phyloP scores from a whole-genome alignment of 2,113 vertebrate genomes.

The Cettia cetti region DNA sequence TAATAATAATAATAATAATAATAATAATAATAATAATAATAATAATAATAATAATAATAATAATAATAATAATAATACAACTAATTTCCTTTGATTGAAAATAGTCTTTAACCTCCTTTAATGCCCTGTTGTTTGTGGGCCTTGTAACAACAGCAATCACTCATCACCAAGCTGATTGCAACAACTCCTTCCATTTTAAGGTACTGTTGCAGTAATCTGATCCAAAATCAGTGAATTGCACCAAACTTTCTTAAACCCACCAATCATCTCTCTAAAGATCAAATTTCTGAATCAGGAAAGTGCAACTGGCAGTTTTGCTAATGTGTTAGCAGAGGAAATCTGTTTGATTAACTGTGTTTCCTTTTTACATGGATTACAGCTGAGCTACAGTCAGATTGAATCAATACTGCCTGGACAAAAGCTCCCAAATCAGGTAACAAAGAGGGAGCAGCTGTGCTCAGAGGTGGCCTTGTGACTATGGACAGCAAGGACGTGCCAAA shows the following conservation, averaged over 20 bases:
- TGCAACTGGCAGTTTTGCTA: not conserved
- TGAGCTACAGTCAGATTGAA: constrained; percentile 85
- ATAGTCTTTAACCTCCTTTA: not conserved
- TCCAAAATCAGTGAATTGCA: not conserved
- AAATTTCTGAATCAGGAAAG: not conserved
- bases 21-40: no score
- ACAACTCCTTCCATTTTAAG: not conserved
- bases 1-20: no score
- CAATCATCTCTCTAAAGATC: not conserved
- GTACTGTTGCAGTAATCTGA: not conserved
- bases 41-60: no score
- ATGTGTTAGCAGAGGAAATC: not conserved
- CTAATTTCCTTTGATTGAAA: not conserved
- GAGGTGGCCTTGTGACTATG: constrained; percentile 84
- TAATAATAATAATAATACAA: not conserved
- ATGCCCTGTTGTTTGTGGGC: not conserved
- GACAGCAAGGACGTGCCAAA: constrained; percentile 73
- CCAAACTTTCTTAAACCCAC: not conserved
- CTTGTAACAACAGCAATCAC: not conserved
- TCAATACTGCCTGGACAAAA: constrained; percentile 83
- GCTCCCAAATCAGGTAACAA: constrained; percentile 72
- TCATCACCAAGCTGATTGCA: constrained; percentile 3
- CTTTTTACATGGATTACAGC: constrained; percentile 73
- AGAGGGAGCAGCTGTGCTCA: constrained; percentile 79
- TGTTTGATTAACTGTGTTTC: not conserved